phyloP scores from a whole-genome alignment of 1,140 invertebrate species.

The Cotesia glomerata region DNA sequence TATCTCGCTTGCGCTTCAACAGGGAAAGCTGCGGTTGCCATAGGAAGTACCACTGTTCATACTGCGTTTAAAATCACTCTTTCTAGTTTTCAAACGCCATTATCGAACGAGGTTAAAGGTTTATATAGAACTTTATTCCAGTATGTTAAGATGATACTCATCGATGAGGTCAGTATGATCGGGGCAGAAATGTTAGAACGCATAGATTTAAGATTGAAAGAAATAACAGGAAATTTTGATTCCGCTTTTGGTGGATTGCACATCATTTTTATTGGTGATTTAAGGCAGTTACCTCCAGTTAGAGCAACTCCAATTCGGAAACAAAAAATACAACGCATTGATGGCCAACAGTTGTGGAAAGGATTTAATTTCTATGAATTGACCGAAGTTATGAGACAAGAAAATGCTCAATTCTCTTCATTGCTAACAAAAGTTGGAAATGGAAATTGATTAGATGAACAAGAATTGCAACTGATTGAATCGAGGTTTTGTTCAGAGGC shows the following conservation, averaged over 20 bases:
- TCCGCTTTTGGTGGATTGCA: conserved; percentile 37
- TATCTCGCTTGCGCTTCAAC: too few relatives aligned
- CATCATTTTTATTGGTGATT: conserved; percentile 38
- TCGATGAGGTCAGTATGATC: conserved; percentile 54
- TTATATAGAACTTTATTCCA: conserved; percentile 31
- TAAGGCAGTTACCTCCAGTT: conserved; percentile 31
- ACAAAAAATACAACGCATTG: conserved; percentile 32
- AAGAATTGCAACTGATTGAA: conserved; percentile 31
- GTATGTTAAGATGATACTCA: conserved; percentile 45
- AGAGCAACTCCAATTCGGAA: conserved; percentile 39
- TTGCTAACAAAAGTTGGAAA: conserved; percentile 44
- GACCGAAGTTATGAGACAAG: conserved; percentile 44
- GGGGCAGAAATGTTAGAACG: conserved; percentile 36
- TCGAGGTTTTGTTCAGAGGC: conserved; percentile 31
- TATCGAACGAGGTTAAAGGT: conserved; percentile 30
- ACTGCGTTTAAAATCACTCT: conserved; percentile 16
- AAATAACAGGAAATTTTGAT: conserved; percentile 46
- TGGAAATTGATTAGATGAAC: conserved; percentile 30
- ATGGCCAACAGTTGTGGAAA: conserved; percentile 42
- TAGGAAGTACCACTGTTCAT: too few relatives aligned
- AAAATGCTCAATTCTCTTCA: conserved; percentile 40
- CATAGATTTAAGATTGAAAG: conserved; percentile 42
- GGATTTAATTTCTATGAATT: conserved; percentile 44
- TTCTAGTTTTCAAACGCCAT: conserved; percentile 11
- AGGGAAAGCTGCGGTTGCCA: too few relatives aligned